Percentiles rank a stretch among this genome's conserved stretches.
Evolutionary conservation across 37 sponge, comb jelly and placozoan genomes (phyloP).

Genomic region (Cliona cf. orientalis): DNA sequence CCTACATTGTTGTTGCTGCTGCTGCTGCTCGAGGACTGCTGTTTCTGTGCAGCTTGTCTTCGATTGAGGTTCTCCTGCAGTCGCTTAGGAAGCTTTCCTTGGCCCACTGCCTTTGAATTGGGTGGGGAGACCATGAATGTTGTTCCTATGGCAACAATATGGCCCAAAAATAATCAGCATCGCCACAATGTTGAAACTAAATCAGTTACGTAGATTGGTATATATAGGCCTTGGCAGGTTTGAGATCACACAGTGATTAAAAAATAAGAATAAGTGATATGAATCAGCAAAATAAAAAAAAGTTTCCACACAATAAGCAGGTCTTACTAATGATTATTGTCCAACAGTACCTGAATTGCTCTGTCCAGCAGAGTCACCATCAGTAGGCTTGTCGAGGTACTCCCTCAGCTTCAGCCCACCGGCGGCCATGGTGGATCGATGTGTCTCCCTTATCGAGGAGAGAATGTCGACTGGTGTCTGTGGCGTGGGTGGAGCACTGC

Average conservation of each 20-base stretch:
- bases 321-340: too few species aligned
- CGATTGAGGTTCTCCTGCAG: conserved; percentile 9
- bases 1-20: too few species aligned
- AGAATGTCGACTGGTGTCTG: neutral
- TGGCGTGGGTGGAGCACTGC: conserved; percentile 38
- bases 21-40: neutral
- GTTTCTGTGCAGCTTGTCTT: neutral
- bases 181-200: too few species aligned
- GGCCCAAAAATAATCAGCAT: too few species aligned
- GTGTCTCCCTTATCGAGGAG: neutral
- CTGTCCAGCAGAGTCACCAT: neutral
- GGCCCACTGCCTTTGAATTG: too few species aligned
- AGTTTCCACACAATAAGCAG: too few species aligned
- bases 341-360: neutral
- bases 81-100: conserved; percentile 57
- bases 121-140: conserved; percentile 54
- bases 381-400: conserved; percentile 23
- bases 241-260: too few species aligned
- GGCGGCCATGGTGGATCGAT: conserved; percentile 3
- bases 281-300: too few species aligned
- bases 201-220: too few species aligned
- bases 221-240: too few species aligned
- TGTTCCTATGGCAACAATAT: too few species aligned
- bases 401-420: conserved; percentile 25
- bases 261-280: too few species aligned